Conservation (phyloP, 2,888 invertebrate genomes). For the Aplocera efformata region DNA sequence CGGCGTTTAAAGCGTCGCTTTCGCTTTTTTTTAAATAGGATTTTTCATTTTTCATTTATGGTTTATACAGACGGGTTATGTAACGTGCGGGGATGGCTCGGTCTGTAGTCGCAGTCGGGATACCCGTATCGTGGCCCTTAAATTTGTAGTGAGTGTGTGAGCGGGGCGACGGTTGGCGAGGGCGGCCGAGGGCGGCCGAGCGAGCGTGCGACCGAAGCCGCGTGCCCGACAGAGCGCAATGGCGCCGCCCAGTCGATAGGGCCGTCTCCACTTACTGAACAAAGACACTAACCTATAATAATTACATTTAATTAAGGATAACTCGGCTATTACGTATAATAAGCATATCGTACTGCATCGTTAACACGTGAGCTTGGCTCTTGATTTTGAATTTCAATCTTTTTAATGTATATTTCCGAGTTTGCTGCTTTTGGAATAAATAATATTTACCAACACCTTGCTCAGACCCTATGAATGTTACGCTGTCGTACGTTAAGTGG, state of each 20-base stretch:
- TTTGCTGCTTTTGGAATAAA: neutral
- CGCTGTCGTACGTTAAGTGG: conserved; percentile 5
- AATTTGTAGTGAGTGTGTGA: conserved; percentile 64
- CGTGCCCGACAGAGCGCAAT: conserved; percentile 58
- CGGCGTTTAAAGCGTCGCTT: conserved; percentile 47
- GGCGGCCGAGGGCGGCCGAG: conserved; percentile 44
- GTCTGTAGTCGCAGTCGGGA: conserved; percentile 54
- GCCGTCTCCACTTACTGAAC: conserved; percentile 75
- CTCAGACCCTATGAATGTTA: conserved; percentile 14
- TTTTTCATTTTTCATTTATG: conserved; percentile 32
- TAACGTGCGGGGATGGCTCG: conserved; percentile 51
- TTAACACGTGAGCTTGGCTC: conserved; percentile 42
- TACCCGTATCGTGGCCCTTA: conserved; percentile 73
- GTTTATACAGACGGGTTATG: conserved; percentile 45
- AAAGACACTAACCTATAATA: conserved; percentile 79
- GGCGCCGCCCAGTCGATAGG: conserved; percentile 81
- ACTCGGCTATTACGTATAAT: conserved; percentile 66
- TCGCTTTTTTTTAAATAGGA: conserved; percentile 36
- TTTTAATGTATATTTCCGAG: neutral
- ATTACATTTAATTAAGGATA: conserved; percentile 78
- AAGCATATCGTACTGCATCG: conserved; percentile 56
- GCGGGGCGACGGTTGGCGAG: conserved; percentile 51
- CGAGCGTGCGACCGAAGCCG: conserved; percentile 32
- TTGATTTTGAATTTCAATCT: conserved; percentile 20
- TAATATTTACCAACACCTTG: conserved; percentile 12